Evolutionary conservation across 92 coral and sea anemone genomes (phyloP).

Genomic region (Bergia sp.): DNA sequence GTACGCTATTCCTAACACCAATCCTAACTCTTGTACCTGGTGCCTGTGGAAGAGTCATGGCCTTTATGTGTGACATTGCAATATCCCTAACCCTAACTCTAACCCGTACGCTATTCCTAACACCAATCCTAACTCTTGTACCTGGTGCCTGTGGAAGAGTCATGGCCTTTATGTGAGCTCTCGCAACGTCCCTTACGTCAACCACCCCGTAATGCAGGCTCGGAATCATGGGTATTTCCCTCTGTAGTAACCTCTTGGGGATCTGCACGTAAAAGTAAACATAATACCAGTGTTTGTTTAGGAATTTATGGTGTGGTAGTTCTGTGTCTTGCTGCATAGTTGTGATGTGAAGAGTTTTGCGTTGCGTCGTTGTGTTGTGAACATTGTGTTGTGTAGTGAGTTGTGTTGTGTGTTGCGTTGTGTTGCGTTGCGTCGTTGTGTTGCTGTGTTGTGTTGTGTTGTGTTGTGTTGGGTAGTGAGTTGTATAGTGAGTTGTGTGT

Average conservation of each 20-base stretch:
- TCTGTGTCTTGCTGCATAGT: background rate
- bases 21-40: slow-evolving; percentile 58
- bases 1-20: too few relatives aligned
- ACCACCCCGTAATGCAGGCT: slow-evolving; percentile 64
- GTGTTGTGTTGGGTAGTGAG: background rate
- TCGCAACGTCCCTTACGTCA: slow-evolving; percentile 93
- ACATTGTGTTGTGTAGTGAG: too few relatives aligned
- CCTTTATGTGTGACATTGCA: background rate
- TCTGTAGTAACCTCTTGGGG: slow-evolving; percentile 79
- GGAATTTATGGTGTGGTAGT: background rate
- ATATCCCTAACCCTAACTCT: slow-evolving; percentile 34
- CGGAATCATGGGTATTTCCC: slow-evolving; percentile 85
- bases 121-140: slow-evolving; percentile 10
- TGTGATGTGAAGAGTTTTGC: background rate
- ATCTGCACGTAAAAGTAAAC: slow-evolving; percentile 50
- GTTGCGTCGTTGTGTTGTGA: background rate
- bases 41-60: slow-evolving; percentile 65
- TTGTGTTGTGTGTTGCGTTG: too few relatives aligned
- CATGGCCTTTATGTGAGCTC: slow-evolving; percentile 83
- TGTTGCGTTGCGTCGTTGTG: too few relatives aligned
- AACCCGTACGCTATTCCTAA: background rate
- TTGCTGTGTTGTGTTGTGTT: background rate
- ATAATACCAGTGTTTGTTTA: too few relatives aligned
- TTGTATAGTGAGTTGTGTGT: too few relatives aligned
- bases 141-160: slow-evolving; percentile 86